Conservation (phyloP, 1,140 invertebrate species). For the Dendroctonus valens region DNA sequence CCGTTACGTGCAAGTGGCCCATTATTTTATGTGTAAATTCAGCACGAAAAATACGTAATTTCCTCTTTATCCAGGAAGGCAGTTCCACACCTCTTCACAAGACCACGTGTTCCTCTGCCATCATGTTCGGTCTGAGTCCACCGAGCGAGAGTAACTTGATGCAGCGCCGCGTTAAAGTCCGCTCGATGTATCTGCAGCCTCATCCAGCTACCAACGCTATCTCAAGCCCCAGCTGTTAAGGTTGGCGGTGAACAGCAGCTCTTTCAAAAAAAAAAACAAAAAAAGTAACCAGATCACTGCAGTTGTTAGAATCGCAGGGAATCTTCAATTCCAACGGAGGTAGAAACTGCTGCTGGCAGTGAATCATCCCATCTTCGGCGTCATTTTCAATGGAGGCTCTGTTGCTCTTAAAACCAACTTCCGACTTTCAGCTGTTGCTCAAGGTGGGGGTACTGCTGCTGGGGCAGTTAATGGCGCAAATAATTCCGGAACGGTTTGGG, state of each 20-base stretch:
- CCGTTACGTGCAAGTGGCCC: too few relatives aligned
- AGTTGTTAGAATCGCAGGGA: too few relatives aligned
- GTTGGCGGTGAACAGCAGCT: neutral
- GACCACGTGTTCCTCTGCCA: constrained; percentile 37
- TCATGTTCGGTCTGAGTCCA: constrained; percentile 75
- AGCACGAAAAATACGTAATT: neutral
- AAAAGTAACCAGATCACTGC: neutral
- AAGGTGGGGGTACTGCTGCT: too few relatives aligned
- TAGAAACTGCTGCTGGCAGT: constrained; percentile 20
- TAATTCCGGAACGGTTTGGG: constrained; percentile 21
- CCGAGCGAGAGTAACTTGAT: constrained; percentile 80
- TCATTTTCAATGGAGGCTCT: too few relatives aligned
- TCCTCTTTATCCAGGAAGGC: neutral
- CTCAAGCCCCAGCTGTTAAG: constrained; percentile 50
- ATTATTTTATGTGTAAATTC: neutral
- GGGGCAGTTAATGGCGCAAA: neutral
- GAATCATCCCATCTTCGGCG: neutral
- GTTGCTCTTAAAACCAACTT: too few relatives aligned
- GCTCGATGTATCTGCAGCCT: constrained; percentile 43
- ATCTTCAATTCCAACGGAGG: neutral
- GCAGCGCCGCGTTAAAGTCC: constrained; percentile 68
- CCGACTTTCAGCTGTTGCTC: too few relatives aligned
- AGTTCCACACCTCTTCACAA: constrained; percentile 15
- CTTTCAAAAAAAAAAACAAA: neutral
- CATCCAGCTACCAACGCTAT: constrained; percentile 43